A percentile compares a stretch with the other conserved stretches of the same genome.
phyloP scores from a whole-genome alignment of 2,888 invertebrate species.

The Volucella inflata region DNA sequence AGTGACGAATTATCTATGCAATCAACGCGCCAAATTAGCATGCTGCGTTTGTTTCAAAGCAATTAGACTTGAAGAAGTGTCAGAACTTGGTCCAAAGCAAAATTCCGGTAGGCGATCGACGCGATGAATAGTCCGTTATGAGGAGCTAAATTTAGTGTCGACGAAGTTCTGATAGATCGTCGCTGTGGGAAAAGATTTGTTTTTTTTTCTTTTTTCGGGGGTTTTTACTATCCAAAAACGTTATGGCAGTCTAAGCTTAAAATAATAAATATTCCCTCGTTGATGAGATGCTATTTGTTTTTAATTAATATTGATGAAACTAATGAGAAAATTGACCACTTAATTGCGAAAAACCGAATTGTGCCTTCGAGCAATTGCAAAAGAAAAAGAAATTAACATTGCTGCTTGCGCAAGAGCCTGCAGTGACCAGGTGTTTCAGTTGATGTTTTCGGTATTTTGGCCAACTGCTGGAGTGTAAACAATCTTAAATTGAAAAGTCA shows the following conservation, averaged over 20 bases:
- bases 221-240: slow-evolving; percentile 1
- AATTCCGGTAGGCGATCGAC: slow-evolving; percentile 27
- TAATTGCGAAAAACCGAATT: slow-evolving; percentile 21
- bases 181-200: slow-evolving; percentile 9
- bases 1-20: slow-evolving; percentile 6
- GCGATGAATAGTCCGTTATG: slow-evolving; percentile 18
- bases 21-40: slow-evolving; percentile 21
- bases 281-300: slow-evolving; percentile 20
- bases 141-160: slow-evolving; percentile 10
- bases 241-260: slow-evolving; percentile 16
- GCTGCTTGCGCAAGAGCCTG: background rate
- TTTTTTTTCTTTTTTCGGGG: too few relatives aligned
- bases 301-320: slow-evolving; percentile 40
- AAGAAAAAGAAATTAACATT: background rate
- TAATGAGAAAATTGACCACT: slow-evolving; percentile 24
- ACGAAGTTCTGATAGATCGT: background rate
- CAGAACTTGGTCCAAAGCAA: slow-evolving; percentile 15
- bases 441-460: background rate
- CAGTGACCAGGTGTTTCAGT: background rate
- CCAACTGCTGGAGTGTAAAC: too few relatives aligned
- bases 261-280: slow-evolving; percentile 26
- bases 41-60: slow-evolving; percentile 15
- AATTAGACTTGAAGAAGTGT: slow-evolving; percentile 15
- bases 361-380: slow-evolving; percentile 21
- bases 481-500: too few relatives aligned